phyloP scores from a whole-genome alignment of 92 coral and sea anemone genomes.

The Isaurus tuberculatus region DNA sequence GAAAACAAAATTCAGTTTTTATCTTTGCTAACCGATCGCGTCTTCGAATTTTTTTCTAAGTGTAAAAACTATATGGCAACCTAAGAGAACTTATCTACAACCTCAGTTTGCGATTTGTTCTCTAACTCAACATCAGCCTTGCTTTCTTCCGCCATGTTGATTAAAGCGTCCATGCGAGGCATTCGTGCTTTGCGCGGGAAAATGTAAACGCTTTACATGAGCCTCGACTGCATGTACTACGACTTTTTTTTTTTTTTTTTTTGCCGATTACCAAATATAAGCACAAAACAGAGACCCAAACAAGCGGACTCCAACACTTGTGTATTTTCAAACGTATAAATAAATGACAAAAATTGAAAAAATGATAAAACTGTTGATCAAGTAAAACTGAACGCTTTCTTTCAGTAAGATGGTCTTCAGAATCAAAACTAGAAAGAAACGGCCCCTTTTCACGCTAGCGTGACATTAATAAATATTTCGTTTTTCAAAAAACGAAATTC shows the following conservation, averaged over 20 bases:
- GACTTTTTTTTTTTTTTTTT: too few relatives aligned
- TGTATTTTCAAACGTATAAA: too few relatives aligned
- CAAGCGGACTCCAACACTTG: too few relatives aligned
- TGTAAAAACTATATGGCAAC: slow-evolving; percentile 1
- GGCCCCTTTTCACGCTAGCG: too few relatives aligned
- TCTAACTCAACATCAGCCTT: slow-evolving; percentile 33
- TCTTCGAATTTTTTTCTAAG: neutral
- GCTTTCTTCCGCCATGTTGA: slow-evolving; percentile 80
- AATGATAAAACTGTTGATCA: too few relatives aligned
- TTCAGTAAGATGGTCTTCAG: too few relatives aligned
- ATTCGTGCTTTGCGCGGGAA: slow-evolving; percentile 95
- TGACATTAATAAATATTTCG: too few relatives aligned
- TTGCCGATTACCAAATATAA: slow-evolving; percentile 43
- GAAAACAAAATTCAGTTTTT: neutral
- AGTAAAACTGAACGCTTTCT: too few relatives aligned
- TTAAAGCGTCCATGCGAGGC: slow-evolving; percentile 70
- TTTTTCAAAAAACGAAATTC: too few relatives aligned
- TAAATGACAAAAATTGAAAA: too few relatives aligned
- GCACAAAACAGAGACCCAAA: neutral
- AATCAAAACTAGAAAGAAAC: too few relatives aligned
- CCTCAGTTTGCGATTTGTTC: slow-evolving; percentile 31
- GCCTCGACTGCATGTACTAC: slow-evolving; percentile 57
- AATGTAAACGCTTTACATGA: slow-evolving; percentile 46
- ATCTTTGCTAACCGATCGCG: neutral
- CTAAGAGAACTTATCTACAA: slow-evolving; percentile 9